Evolutionary conservation across 64 coral and sea anemone species (phyloP).

Genomic region (Pachyseris speciosa): DNA sequence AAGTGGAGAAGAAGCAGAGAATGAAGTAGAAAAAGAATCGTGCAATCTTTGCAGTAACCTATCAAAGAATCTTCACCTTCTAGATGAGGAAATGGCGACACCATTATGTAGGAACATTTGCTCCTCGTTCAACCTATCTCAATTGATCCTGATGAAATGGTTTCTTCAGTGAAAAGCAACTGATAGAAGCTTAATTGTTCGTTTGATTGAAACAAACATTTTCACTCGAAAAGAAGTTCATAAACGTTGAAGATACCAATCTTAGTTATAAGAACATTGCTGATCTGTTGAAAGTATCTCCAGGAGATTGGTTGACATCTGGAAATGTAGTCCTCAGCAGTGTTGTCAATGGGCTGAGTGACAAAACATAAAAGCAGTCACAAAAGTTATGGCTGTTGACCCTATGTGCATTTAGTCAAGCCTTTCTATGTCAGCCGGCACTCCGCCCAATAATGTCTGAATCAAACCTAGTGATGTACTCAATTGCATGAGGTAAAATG

Average conservation of each 20-base stretch:
- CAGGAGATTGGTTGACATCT: neutral
- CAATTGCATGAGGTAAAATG: constrained; percentile 23
- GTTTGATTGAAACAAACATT: neutral
- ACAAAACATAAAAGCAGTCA: neutral
- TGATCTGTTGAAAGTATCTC: neutral
- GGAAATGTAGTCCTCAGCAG: neutral
- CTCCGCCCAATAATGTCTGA: constrained; percentile 39
- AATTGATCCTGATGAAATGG: too few species aligned
- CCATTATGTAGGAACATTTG: neutral
- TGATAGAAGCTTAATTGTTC: neutral
- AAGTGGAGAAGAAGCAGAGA: neutral
- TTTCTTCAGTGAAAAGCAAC: neutral
- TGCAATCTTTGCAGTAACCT: neutral
- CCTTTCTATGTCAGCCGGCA: neutral
- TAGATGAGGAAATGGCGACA: neutral
- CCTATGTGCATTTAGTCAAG: constrained; percentile 19
- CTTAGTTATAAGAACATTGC: neutral
- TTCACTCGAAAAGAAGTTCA: neutral
- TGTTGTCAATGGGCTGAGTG: constrained; percentile 20
- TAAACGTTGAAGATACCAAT: neutral
- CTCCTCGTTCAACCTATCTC: neutral
- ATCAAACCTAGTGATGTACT: constrained; percentile 38
- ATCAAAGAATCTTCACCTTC: neutral
- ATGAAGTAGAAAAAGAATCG: neutral
- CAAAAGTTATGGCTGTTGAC: neutral